Evolutionary conservation across 2,888 invertebrate genomes (phyloP), one percentile per base, ranked within the genome.

Genomic region (Timema cristinae): DNA sequence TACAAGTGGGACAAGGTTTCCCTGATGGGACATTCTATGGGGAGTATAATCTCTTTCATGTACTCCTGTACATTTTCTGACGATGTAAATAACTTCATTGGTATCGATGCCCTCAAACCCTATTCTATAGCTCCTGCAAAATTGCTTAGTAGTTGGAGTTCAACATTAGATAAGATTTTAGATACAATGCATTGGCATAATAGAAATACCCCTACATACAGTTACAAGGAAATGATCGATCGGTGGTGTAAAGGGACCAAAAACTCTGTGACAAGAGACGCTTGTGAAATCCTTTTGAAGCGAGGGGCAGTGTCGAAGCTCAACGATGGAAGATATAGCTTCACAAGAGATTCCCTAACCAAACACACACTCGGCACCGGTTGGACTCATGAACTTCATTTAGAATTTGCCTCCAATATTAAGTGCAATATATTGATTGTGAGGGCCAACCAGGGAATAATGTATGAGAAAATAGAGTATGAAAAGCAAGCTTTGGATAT

Each of bases 261-360:
- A 8, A 50, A 66, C 48, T 89, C 90, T 0, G 85, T 93, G 8
- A 90, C 90, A 0, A 85, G 85, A 73, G 84, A 88, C 56, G 88
- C 90, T 70, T 91, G 91, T 51, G 86, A 89, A 78, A 84, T 91
- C 70, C 80, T 94, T 75, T 89, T 94, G 88, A 87, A 86, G 77
- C 84, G 94, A 67, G 94, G 94, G 2, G 56, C 59, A 13, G 91
- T 92, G 32, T 32, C 32, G 89, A 82, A 84, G 54, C 86, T 86
- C 50, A 47, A 50, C n/a, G 69, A 68, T 16, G 73, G 72, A 11
- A 70, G 68, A 8, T 72, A 73, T 13, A 50, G 86, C 75, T 94
- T 93, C 78, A 86, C 89, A 6, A 85, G 94, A 63, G 94, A 95
- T 80, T 85, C 91, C 2, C 85, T 91, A 74, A 83, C 94, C 32